Evolutionary conservation across 2,113 vertebrate genomes (phyloP).

Genomic region (Sceloporus tristichus): DNA sequence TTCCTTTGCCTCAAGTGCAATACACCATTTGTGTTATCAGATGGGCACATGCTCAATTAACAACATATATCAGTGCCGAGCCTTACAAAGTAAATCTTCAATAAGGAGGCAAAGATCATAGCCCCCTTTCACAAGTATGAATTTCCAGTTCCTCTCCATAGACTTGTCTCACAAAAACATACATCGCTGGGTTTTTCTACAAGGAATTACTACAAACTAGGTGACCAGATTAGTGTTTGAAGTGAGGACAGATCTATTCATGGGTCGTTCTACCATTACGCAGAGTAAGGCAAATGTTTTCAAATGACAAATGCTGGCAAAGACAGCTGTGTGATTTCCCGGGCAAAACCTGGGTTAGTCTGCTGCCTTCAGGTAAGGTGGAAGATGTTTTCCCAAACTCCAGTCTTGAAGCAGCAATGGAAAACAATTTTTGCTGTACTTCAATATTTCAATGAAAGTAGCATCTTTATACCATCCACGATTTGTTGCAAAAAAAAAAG

Average conservation of each 20-base stretch:
- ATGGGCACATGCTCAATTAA: constrained; percentile 31
- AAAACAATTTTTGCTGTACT: no score
- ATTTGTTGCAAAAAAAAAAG: no score
- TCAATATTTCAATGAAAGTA: no score
- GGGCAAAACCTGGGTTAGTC: background rate
- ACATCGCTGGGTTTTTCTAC: background rate
- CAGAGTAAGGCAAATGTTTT: background rate
- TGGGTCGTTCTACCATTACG: no score
- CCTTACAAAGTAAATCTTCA: background rate
- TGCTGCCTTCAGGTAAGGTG: background rate
- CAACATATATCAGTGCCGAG: constrained; percentile 3
- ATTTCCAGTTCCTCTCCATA: background rate
- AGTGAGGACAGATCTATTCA: background rate
- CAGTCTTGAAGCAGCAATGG: no score
- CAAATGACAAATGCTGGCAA: background rate
- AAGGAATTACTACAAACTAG: background rate
- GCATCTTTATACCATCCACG: no score
- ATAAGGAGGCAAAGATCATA: background rate
- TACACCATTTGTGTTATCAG: constrained; percentile 52
- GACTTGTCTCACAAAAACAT: background rate
- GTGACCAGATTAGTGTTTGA: background rate
- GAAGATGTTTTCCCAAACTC: background rate
- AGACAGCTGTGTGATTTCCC: background rate
- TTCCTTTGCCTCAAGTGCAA: constrained; percentile 43
- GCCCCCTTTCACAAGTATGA: background rate